Evolutionary conservation across 2,888 invertebrate genomes (phyloP).

Genomic region (Pardosa pseudoannulata): DNA sequence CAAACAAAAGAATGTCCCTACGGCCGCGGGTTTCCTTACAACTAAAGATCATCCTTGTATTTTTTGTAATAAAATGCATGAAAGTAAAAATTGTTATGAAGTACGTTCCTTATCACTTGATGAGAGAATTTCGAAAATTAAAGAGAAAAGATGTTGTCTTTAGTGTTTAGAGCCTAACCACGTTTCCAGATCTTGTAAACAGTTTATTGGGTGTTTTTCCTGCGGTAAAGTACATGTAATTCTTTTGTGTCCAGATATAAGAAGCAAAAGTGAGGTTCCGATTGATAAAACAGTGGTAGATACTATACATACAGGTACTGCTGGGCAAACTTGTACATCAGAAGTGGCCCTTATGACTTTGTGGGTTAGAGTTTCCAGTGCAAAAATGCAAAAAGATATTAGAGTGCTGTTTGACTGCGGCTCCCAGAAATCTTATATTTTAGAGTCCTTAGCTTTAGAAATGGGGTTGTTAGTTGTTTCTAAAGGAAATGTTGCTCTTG

Average conservation of each 20-base stretch:
- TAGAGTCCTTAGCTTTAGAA: background rate
- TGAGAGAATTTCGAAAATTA: background rate
- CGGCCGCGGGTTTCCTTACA: too few relatives aligned
- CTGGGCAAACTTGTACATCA: background rate
- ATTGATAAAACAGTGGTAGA: background rate
- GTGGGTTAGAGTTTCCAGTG: background rate
- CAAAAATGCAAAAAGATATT: too few relatives aligned
- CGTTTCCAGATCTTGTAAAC: background rate
- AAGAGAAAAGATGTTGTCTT: constrained; percentile 7
- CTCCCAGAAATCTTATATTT: constrained; percentile 4
- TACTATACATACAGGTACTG: background rate
- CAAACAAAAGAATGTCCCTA: too few relatives aligned
- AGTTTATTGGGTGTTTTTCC: background rate
- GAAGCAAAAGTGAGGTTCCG: background rate
- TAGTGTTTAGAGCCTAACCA: constrained; percentile 12
- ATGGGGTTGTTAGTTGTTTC: background rate
- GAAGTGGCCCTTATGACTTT: background rate
- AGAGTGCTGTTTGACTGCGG: constrained; percentile 11
- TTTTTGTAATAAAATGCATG: too few relatives aligned
- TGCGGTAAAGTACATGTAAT: background rate
- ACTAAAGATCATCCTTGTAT: too few relatives aligned
- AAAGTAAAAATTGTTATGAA: too few relatives aligned
- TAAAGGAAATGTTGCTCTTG: background rate
- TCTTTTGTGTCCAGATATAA: background rate
- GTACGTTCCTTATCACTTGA: background rate